Evolutionary conservation across 2,113 vertebrate genomes (phyloP).

Genomic region (Tyrannus savana): DNA sequence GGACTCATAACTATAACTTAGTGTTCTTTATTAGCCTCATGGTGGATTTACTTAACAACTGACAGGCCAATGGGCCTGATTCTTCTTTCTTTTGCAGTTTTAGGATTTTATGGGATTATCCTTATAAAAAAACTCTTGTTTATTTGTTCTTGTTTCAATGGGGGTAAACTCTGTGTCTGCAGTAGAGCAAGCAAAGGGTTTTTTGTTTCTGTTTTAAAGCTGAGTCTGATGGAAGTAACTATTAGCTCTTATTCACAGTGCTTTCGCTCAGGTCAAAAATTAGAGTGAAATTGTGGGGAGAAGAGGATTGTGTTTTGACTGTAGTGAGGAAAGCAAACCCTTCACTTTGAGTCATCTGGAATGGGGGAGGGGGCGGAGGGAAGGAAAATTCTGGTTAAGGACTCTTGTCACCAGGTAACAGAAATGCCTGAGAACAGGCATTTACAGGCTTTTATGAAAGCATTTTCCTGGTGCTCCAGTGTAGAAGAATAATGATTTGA

Average conservation of each 20-base stretch:
- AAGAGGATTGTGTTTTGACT: not conserved
- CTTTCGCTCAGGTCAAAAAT: not conserved
- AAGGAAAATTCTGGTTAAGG: not conserved
- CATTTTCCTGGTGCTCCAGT: not conserved
- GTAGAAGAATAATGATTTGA: not conserved
- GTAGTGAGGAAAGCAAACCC: not conserved
- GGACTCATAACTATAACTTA: not conserved
- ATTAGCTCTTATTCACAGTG: not conserved
- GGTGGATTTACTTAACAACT: not conserved
- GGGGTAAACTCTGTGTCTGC: not conserved
- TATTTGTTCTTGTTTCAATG: not conserved
- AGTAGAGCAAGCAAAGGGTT: not conserved
- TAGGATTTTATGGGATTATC: not conserved
- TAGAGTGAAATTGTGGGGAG: not conserved
- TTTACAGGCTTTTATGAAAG: not conserved
- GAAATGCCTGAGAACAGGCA: not conserved
- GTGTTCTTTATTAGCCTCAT: not conserved
- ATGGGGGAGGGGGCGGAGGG: not conserved
- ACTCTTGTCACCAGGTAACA: not conserved
- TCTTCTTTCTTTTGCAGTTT: not conserved
- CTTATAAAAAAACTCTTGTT: not conserved
- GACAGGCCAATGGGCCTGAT: not conserved
- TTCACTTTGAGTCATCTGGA: not conserved
- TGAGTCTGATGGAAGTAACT: not conserved
- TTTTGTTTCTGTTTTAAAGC: not conserved